Percentiles rank a stretch among this genome's conserved stretches.
phyloP scores from a whole-genome alignment of 2,888 invertebrate species.

The Coenonympha arcania region DNA sequence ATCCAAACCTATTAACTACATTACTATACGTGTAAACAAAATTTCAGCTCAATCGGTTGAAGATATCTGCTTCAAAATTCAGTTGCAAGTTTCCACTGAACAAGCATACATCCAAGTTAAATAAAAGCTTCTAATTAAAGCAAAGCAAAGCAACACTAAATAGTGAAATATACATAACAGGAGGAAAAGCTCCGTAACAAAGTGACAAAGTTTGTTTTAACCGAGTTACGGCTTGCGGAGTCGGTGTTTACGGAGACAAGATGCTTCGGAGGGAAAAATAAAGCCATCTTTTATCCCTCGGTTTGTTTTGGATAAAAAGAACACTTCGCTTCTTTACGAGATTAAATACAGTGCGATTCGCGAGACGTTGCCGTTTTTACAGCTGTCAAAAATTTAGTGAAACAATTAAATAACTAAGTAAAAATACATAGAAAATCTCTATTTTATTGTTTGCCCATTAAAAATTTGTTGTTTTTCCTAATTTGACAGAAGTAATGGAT shows the following conservation, averaged over 20 bases:
- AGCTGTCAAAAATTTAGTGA: not conserved
- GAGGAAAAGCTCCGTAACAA: not conserved
- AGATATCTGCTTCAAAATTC: too few relatives aligned
- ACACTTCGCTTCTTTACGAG: conserved; percentile 43
- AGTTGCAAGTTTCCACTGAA: too few relatives aligned
- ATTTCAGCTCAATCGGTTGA: too few relatives aligned
- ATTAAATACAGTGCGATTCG: conserved; percentile 32
- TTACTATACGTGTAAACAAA: too few relatives aligned
- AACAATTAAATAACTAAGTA: not conserved
- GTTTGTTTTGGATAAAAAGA: conserved; percentile 53
- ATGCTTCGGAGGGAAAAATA: conserved; percentile 36
- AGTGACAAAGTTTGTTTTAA: conserved; percentile 18
- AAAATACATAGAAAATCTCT: too few relatives aligned
- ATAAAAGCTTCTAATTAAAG: not conserved
- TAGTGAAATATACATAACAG: not conserved
- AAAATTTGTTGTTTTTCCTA: too few relatives aligned
- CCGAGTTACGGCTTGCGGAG: conserved; percentile 30
- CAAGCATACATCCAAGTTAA: too few relatives aligned
- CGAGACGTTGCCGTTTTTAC: not conserved
- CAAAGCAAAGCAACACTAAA: conserved; percentile 1
- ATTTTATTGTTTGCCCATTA: too few relatives aligned
- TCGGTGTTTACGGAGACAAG: conserved; percentile 39
- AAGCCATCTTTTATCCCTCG: conserved; percentile 51
- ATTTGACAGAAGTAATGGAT: too few relatives aligned
- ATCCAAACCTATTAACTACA: too few relatives aligned